Percentiles rank a stretch among this genome's conserved stretches.
Evolutionary conservation across 2,113 vertebrate species (phyloP).

Genomic region (Megalops atlanticus): DNA sequence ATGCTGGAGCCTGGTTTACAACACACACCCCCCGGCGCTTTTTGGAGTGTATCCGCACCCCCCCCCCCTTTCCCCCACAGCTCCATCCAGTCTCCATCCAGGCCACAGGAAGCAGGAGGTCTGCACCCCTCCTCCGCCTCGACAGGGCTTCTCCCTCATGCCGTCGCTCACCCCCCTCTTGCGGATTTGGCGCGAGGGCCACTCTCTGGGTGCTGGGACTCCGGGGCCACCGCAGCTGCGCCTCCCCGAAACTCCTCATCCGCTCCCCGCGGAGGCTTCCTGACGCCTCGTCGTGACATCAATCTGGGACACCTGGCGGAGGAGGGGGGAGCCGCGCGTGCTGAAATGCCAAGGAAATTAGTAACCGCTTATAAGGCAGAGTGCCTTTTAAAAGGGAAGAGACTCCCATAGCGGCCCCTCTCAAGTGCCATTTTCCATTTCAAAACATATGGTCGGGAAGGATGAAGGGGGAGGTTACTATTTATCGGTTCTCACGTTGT

Average conservation of each 20-base stretch:
- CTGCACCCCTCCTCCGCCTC: background rate
- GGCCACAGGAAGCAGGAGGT: background rate
- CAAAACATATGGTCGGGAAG: too few relatives aligned
- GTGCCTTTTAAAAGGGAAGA: constrained; percentile 16
- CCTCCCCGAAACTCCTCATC: constrained; percentile 25
- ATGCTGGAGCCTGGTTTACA: background rate
- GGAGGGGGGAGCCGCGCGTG: constrained; percentile 67
- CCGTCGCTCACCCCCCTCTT: background rate
- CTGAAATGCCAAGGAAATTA: constrained; percentile 70
- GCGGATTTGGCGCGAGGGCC: background rate
- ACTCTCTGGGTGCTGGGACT: background rate
- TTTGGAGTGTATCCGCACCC: background rate
- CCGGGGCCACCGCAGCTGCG: constrained; percentile 63
- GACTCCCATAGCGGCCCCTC: background rate
- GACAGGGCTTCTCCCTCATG: background rate
- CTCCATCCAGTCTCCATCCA: background rate
- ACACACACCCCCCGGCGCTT: background rate
- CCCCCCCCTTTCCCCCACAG: background rate
- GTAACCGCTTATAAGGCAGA: constrained; percentile 27
- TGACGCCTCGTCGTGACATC: constrained; percentile 77
- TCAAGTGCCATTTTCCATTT: background rate
- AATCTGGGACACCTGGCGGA: constrained; percentile 76
- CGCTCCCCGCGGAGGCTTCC: constrained; percentile 74
- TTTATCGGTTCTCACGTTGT: background rate
- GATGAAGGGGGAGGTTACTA: too few relatives aligned